These are phyloP conservation scores for Coranthus polyacanthus DNA, from an alignment of 2,797 vertebrate species.

Conservation along the genomic window DNA sequence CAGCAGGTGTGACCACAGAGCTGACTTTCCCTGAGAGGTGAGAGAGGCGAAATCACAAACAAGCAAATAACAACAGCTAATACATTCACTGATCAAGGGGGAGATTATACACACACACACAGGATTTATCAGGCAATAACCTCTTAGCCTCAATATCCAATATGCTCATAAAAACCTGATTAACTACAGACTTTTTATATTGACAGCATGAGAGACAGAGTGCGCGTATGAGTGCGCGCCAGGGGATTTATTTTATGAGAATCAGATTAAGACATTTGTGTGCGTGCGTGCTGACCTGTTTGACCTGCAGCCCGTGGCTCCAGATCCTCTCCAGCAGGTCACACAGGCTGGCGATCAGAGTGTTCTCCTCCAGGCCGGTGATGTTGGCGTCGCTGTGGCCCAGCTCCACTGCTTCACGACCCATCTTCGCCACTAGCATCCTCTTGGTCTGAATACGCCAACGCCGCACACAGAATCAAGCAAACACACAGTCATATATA, in stretches of 20 bases:
- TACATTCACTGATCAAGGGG: constrained; percentile 1
- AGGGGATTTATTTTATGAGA: background rate
- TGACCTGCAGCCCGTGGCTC: constrained; percentile 94
- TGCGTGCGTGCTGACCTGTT: constrained; percentile 85
- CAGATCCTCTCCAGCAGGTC: constrained; percentile 95
- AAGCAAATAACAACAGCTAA: constrained; percentile 29
- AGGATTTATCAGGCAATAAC: constrained; percentile 19
- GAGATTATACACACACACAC: constrained; percentile 5
- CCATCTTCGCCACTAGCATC: constrained; percentile 97
- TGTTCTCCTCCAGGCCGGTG: constrained; percentile 95
- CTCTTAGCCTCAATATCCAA: constrained; percentile 14
- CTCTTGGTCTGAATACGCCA: constrained; percentile 88
- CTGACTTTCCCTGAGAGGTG: constrained; percentile 90
- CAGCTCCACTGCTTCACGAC: constrained; percentile 93
- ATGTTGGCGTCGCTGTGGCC: constrained; percentile 94
- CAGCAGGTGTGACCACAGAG: constrained; percentile 94
- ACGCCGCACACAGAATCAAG: background rate
- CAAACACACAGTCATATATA: background rate
- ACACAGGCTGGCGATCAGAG: constrained; percentile 93
- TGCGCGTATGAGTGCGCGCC: no score
- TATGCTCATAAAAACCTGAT: constrained; percentile 16
- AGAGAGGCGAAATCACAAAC: constrained; percentile 16
- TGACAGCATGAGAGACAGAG: background rate
- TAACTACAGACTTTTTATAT: background rate
- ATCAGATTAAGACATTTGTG: background rate